A percentile compares a stretch with the other conserved stretches of the same genome.
Conservation (phyloP, 2,888 invertebrate genomes). For the Drepanosiphum platanoidis region DNA sequence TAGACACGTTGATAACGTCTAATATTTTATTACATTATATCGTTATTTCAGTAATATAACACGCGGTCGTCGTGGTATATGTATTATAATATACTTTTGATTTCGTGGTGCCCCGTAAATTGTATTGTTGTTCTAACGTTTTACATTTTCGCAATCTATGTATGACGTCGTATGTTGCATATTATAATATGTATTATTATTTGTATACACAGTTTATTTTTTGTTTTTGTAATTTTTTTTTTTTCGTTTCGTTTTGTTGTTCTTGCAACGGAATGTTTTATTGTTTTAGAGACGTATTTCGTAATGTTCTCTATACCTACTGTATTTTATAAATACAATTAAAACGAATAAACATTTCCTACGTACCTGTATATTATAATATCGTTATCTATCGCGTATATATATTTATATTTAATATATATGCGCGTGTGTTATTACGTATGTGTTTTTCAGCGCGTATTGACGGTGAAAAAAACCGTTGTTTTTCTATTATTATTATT, state of each 20-base stretch:
- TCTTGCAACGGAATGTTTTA: constrained; percentile 36
- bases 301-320: neutral
- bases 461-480: neutral
- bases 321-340: neutral
- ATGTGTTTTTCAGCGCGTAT: neutral
- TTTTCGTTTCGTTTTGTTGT: constrained; percentile 20
- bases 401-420: neutral
- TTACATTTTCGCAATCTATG: neutral
- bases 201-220: neutral
- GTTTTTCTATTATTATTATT: neutral
- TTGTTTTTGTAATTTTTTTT: neutral
- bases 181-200: neutral
- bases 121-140: neutral
- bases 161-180: neutral
- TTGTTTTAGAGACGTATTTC: constrained; percentile 26
- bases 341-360: constrained; percentile 19
- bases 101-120: neutral
- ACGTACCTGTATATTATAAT: neutral
- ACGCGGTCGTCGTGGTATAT: neutral
- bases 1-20: neutral
- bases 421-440: neutral
- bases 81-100: neutral
- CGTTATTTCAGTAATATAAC: too few relatives aligned
- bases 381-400: neutral
- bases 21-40: neutral